phyloP scores from a whole-genome alignment of 2,888 invertebrate species.

The Agrilus biguttatus region DNA sequence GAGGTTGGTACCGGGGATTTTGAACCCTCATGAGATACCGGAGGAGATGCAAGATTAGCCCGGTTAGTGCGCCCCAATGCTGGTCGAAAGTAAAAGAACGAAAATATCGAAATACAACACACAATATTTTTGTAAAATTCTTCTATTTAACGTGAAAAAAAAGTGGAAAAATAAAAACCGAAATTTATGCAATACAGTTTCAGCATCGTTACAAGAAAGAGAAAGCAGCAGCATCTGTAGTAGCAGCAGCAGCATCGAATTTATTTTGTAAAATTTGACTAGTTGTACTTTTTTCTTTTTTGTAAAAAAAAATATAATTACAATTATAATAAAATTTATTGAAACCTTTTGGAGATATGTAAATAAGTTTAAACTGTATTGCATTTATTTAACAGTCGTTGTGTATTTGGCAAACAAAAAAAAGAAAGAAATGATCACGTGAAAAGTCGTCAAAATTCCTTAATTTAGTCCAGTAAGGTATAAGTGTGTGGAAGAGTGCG shows the following conservation, averaged over 20 bases:
- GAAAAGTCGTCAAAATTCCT: conserved; percentile 3
- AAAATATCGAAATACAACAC: conserved; percentile 15
- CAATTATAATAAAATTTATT: not conserved
- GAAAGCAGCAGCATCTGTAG: too few species aligned
- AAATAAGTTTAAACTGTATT: conserved; percentile 2
- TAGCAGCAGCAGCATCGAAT: too few species aligned
- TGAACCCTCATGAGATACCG: conserved; percentile 89
- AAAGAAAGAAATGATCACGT: conserved; percentile 1
- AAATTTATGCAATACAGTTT: conserved; percentile 6
- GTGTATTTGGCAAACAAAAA: not conserved
- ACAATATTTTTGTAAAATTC: conserved; percentile 25
- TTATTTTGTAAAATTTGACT: too few species aligned
- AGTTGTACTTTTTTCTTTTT: not conserved
- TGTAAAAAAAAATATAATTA: conserved; percentile 1
- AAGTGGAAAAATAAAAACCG: too few species aligned
- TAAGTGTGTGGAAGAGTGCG: too few species aligned
- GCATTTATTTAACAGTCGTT: conserved; percentile 3
- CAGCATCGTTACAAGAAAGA: not conserved
- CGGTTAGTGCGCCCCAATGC: conserved; percentile 8
- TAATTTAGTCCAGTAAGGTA: not conserved
- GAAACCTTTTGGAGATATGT: not conserved
- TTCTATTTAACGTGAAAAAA: not conserved
- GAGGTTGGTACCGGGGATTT: conserved; percentile 88
- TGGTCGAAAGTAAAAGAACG: conserved; percentile 1
- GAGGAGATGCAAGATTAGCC: conserved; percentile 87